Base-by-base conservation (phyloP, 2,888 invertebrate genomes). In the Megastigmus dorsalis region DNA sequence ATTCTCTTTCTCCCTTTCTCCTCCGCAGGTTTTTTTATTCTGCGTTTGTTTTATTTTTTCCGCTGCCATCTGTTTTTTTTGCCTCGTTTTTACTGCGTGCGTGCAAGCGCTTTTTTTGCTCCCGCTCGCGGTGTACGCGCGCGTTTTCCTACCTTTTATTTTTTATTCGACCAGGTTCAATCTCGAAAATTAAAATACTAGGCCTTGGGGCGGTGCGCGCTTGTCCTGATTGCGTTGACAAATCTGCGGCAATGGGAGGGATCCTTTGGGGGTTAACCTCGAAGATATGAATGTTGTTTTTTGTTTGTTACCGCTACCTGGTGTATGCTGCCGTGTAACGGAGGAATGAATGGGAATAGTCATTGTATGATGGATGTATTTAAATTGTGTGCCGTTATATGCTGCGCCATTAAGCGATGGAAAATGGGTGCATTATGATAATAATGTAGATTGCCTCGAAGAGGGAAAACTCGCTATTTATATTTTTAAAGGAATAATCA, bases 131-230 rank as follows among this genome's bases (percentile, higher is more conserved):
- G n/a, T 2, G 13, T 9, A 38, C 10, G 10, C 45, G 26, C 26
- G 26, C 6, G n/a, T 33, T 45, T 45, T 3, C 36, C n/a, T n/a
- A n/a, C n/a, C 20, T 38, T 41, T 10, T 43, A 3, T 30, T 52
- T n/a, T n/a, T n/a, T 30, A n/a, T 18, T 30, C 30, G 4, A 50
- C 15, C 38, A 38, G 45, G 18, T 23, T 67, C 54, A 52, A 73
- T 73, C 66, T 73, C 60, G 43, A 45, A 73, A 71, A 73, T 73
- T 73, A 73, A 73, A 73, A 67, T 60, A 10, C n/a, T 18, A 33
- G 18, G 36, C 45, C 52, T 54, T 7, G 36, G 9, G 45, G 43
- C 18, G 28, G 3, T 26, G 7, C 6, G n/a, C 3, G 26, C 9
- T 13, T 28, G 10, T n/a, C 2, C 9, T 1, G 43, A 28, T 43